phyloP scores from a whole-genome alignment of 2,888 invertebrate genomes.

The Hoplodrina ambigua region DNA sequence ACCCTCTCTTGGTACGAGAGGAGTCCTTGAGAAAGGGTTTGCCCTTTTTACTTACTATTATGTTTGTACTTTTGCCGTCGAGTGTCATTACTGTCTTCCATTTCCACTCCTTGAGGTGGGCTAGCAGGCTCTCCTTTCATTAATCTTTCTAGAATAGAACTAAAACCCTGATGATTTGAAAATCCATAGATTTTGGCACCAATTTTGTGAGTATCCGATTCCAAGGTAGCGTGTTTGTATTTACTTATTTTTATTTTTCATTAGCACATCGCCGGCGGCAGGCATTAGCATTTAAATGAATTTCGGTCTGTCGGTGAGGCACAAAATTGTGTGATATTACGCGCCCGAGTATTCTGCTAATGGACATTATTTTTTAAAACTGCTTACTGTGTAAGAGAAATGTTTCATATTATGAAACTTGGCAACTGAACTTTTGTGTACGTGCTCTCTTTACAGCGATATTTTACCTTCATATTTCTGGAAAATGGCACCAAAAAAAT shows the following conservation, averaged over 20 bases:
- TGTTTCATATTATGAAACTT: constrained; percentile 28
- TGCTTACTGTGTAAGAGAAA: constrained; percentile 12
- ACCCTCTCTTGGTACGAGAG: too few relatives aligned
- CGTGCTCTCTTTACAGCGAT: constrained; percentile 1
- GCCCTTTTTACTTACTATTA: not conserved
- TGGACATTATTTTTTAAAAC: constrained; percentile 23
- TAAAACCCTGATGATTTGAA: not conserved
- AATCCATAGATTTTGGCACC: constrained; percentile 18
- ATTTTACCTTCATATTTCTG: not conserved
- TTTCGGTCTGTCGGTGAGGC: constrained; percentile 35
- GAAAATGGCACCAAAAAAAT: not conserved
- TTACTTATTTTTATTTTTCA: constrained; percentile 58
- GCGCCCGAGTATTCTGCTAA: constrained; percentile 27
- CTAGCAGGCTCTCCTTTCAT: too few relatives aligned
- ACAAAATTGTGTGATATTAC: constrained; percentile 41
- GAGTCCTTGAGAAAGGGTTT: not conserved
- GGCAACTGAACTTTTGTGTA: constrained; percentile 26
- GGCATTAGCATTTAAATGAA: constrained; percentile 67
- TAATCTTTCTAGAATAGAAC: not conserved
- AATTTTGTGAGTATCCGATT: constrained; percentile 17
- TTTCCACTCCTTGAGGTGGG: too few relatives aligned
- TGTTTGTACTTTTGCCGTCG: not conserved
- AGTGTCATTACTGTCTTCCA: not conserved
- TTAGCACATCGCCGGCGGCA: constrained; percentile 37
- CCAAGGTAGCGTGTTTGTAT: constrained; percentile 28